Conservation (phyloP, 64 coral and sea anemone genomes). For the Platygyra sinensis region DNA sequence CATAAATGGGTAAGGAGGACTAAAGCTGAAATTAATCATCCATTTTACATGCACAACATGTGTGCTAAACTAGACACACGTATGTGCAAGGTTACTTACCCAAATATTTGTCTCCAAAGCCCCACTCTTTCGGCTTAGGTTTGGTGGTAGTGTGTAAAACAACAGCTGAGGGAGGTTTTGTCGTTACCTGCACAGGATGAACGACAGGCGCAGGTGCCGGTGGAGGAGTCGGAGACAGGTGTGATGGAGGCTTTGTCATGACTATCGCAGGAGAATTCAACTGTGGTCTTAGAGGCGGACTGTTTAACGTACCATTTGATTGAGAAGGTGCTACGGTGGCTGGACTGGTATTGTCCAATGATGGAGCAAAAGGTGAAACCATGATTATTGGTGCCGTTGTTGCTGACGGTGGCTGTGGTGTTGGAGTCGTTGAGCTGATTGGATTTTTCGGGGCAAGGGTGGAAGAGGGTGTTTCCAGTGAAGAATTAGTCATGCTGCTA, state of each 20-base stretch:
- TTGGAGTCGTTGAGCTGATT: background rate
- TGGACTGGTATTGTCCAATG: too few relatives aligned
- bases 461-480: background rate
- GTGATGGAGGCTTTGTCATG: background rate
- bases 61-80: too few relatives aligned
- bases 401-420: background rate
- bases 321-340: too few relatives aligned
- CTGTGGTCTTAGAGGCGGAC: background rate
- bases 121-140: slow-evolving; percentile 40
- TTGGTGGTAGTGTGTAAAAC: background rate
- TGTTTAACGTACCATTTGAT: background rate
- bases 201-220: background rate
- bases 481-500: background rate
- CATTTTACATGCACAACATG: too few relatives aligned
- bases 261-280: background rate
- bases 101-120: slow-evolving; percentile 70
- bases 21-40: too few relatives aligned
- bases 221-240: background rate
- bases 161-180: background rate
- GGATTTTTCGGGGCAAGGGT: background rate
- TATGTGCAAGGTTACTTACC: slow-evolving; percentile 15
- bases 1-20: too few relatives aligned
- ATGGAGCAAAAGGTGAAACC: background rate
- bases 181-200: background rate
- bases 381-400: background rate